phyloP scores from a whole-genome alignment of 2,113 vertebrate species.

The Brachypodius melanocephalos region DNA sequence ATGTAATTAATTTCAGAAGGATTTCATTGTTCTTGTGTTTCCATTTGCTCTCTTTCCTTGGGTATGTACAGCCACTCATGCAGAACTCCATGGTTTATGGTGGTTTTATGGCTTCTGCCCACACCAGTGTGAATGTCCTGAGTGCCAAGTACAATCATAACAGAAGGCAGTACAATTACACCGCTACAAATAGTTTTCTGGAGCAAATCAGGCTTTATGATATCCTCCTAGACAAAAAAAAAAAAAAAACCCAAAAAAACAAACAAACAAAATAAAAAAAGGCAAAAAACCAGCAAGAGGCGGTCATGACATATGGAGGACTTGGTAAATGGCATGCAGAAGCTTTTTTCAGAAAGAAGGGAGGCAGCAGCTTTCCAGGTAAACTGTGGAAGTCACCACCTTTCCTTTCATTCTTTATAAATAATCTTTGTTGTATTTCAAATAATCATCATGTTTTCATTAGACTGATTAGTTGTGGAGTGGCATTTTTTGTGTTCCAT shows the following conservation, averaged over 20 bases:
- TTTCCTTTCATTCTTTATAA: background rate
- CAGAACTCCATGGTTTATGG: conserved; percentile 66
- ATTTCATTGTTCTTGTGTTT: conserved; percentile 69
- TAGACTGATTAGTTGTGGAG: background rate
- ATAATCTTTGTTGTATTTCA: background rate
- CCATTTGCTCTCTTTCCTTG: conserved; percentile 55
- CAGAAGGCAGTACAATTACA: conserved; percentile 80
- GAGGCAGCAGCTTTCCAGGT: conserved; percentile 79
- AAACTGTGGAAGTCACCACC: background rate
- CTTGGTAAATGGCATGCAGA: conserved; percentile 78
- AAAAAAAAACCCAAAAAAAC: background rate
- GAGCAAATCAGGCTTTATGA: conserved; percentile 82
- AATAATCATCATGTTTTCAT: background rate
- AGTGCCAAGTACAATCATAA: conserved; percentile 78
- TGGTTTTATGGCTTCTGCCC: conserved; percentile 84
- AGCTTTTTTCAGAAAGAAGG: conserved; percentile 42
- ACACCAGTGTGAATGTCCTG: conserved; percentile 78
- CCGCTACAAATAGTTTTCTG: conserved; percentile 82
- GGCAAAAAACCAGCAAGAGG: conserved; percentile 41
- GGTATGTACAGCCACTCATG: conserved; percentile 76
- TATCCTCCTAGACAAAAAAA: conserved; percentile 81
- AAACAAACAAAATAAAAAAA: too few relatives aligned
- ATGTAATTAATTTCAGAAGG: conserved; percentile 74
- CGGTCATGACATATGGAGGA: conserved; percentile 72
- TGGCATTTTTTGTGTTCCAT: background rate